These are phyloP conservation scores for Drosophila murphyi DNA, from an alignment of 1,140 invertebrate genomes.

Conservation along the genomic window DNA sequence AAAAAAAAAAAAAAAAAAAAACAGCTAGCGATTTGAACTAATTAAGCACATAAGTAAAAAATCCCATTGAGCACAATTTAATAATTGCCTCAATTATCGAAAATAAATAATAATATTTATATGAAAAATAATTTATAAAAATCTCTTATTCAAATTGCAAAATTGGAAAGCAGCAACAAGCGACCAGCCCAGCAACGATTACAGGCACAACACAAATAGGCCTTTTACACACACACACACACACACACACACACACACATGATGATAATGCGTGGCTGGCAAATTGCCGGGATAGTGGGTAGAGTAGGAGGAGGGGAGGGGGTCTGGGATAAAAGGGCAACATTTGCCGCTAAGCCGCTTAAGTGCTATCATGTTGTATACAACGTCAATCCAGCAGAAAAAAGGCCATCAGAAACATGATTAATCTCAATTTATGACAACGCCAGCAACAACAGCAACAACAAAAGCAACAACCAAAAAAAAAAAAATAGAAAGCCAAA, in stretches of 20 bases:
- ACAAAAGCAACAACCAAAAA: background rate
- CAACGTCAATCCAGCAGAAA: conserved; percentile 49
- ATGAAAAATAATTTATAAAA: conserved; percentile 8
- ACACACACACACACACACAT: too few species aligned
- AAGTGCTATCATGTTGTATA: conserved; percentile 64
- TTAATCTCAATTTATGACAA: conserved; percentile 82
- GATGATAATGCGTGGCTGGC: background rate
- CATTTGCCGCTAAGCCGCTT: conserved; percentile 51
- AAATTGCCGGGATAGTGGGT: too few species aligned
- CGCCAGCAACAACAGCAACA: conserved; percentile 36
- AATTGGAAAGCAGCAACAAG: background rate
- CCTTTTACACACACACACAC: background rate
- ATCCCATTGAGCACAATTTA: background rate
- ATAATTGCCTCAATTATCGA: background rate
- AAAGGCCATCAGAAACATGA: conserved; percentile 67
- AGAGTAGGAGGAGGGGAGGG: background rate
- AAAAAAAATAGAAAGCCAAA: conserved; percentile 1
- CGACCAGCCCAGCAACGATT: background rate
- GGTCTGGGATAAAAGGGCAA: conserved; percentile 38
- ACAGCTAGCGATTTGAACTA: too few species aligned
- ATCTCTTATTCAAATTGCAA: background rate
- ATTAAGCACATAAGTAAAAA: background rate
- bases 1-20: too few species aligned
- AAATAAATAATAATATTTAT: too few species aligned
- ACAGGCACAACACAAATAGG: conserved; percentile 28